These are phyloP conservation scores for Chrysomela aeneicollis DNA, from an alignment of 2,888 invertebrate genomes.

Conservation along the genomic window DNA sequence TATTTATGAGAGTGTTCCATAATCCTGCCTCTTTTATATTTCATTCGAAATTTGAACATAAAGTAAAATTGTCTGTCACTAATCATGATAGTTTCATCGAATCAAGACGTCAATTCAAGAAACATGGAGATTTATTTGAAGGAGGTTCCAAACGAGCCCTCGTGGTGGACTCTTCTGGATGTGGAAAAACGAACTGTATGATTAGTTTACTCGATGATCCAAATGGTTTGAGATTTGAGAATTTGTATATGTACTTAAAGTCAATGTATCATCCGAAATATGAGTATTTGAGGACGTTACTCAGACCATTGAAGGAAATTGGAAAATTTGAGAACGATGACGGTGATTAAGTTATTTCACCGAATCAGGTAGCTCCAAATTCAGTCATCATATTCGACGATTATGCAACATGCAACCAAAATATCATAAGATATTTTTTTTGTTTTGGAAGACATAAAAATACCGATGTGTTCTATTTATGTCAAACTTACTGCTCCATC, in stretches of 20 bases:
- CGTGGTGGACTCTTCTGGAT: too few species aligned
- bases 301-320: slow-evolving; percentile 12
- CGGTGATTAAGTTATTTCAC: background rate
- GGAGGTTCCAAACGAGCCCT: too few species aligned
- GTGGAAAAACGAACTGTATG: too few species aligned
- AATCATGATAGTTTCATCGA: background rate
- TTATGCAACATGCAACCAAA: background rate
- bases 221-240: slow-evolving; percentile 6
- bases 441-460: background rate
- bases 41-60: background rate
- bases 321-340: slow-evolving; percentile 8
- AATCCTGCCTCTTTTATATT: background rate
- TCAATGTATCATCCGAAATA: slow-evolving; percentile 14
- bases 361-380: background rate
- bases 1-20: background rate
- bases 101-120: background rate
- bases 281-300: too few species aligned
- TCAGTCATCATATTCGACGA: background rate
- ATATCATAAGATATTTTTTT: background rate
- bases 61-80: background rate
- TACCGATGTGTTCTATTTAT: background rate
- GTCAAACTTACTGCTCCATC: background rate
- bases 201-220: slow-evolving; percentile 4
- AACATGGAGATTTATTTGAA: too few species aligned
- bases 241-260: slow-evolving; percentile 14